Base-by-base conservation (phyloP, 2,797 vertebrate genomes). In the Silurus aristotelis region DNA sequence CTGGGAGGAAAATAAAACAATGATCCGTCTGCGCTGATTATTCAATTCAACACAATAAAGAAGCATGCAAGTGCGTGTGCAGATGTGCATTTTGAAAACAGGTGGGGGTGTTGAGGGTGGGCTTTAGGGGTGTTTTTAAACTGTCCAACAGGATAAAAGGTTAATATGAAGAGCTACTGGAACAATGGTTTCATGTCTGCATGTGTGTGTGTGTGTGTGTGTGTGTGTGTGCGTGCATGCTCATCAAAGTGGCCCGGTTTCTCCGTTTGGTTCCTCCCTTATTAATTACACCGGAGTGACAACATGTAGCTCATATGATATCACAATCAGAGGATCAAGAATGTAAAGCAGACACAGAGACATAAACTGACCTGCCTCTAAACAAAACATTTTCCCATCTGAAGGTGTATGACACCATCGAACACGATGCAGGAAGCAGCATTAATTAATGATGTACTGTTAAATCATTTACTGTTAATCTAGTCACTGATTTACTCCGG, bases 281-380 rank as follows among this genome's bases (percentile, higher is more conserved):
- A 88, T 90, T 90, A 86, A 89, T 90, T 86, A 85, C 86, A 83
- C 88, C 88, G 43, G 56, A 61, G 90, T 90, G 91, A 92, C 86
- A 85, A 89, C 90, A 89, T 71, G 79, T 76, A 52, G 27, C 73
- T 12, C 15, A 43, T 58, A 81, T 85, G 87, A 90, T 60, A 38
- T 9, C 75, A 22, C 17, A 60, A 13, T 58, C 27, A 77, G 19
- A 60, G 55, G 19, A 87, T 91, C 72, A 88, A 79, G 87, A 86
- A 89, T 79, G 89, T 87, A 86, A 80, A 83, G 80, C 22, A 72
- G 63, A 83, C 72, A 83, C 89, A 63, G 27, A 87, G 73, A 67
- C 52, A 55, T 72, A 19, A 80, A 22, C 25, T 80, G 27, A 61
- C 73, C 64, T 6, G 31, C 27, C 38, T 48, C 15, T 4, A 68